Conservation (phyloP, 2,113 vertebrate species). For the Colossoma macropomum region DNA sequence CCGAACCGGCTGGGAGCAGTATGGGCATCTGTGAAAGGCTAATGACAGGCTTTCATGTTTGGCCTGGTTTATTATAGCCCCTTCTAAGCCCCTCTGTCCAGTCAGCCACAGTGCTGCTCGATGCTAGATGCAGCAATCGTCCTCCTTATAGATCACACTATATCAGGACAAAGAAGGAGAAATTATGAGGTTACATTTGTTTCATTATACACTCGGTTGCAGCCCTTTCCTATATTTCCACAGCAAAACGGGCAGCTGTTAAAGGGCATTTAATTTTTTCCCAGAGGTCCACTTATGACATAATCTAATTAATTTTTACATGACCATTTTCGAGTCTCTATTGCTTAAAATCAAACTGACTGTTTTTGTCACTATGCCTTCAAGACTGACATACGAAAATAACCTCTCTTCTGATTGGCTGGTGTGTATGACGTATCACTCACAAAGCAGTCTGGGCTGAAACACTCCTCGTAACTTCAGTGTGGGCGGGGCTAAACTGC, state of each 20-base stretch:
- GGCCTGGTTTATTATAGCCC: constrained; percentile 51
- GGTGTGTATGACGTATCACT: too few species aligned
- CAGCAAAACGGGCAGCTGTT: background rate
- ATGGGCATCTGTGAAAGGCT: constrained; percentile 60
- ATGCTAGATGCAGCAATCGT: background rate
- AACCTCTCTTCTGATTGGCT: too few species aligned
- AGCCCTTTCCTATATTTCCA: background rate
- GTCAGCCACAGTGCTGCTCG: constrained; percentile 17
- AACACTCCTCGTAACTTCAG: too few species aligned
- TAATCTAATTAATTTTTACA: too few species aligned
- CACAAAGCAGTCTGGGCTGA: too few species aligned
- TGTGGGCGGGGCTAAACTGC: too few species aligned
- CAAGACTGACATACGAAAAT: too few species aligned
- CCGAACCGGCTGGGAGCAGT: constrained; percentile 45
- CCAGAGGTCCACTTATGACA: too few species aligned
- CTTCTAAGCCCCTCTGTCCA: constrained; percentile 43
- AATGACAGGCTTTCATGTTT: constrained; percentile 56
- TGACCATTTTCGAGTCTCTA: too few species aligned
- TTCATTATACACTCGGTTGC: background rate
- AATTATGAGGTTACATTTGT: background rate
- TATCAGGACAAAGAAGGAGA: background rate
- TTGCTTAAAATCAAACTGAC: too few species aligned
- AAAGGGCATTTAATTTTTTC: background rate
- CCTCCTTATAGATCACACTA: background rate
- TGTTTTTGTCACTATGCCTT: too few species aligned